Base-by-base conservation (phyloP, 2,113 vertebrate genomes). In the Cepphus grylle region DNA sequence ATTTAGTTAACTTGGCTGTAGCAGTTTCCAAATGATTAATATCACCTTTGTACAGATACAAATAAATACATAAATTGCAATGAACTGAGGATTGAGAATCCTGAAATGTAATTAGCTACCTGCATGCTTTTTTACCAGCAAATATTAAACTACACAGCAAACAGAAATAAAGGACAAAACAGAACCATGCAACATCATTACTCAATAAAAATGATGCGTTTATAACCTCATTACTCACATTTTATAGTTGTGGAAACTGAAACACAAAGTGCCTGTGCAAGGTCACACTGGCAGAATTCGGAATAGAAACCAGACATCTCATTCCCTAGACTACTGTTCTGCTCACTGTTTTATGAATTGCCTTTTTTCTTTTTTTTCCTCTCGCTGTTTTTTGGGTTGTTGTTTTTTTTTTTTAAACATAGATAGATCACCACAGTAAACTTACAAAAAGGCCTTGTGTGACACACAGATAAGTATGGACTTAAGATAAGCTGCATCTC, bases 171-270 rank as follows among this genome's bases (percentile, higher is more conserved):
- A 90, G 81, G 45, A 92, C 49, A 50, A 85, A 91, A 55, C 22
- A 62, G 5, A 74, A 26, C 14, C 4, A 20, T 26, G 61, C 81
- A 52, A 5, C 21, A n/a, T 40, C 74, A 82, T 96, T 49, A 76
- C 70, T 96, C 96, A 93, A 72, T 47, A 86, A 93, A 95, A 97
- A 93, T 65, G 73, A 93, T 96, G 86, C 14, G 0, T 88, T 97
- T 94, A 95, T 87, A 94, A 94, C 90, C 86, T 86, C 93, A 53
- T 97, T 92, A 89, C 70, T 97, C 93, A 95, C 72, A 4, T 67
- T 96, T 95, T 96, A 95, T 94, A 52, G 95, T 50, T 53, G 85
- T 74, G 79, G 82, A 9, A 90, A 82, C 67, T 82, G 74, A 16
- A 90, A 95, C 70, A 55, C 32, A 29, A 81, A 91, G 70, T 40